A percentile compares a stretch with the other conserved stretches of the same genome.
phyloP scores from a whole-genome alignment of 2,113 vertebrate genomes.

The Agapornis roseicollis region DNA sequence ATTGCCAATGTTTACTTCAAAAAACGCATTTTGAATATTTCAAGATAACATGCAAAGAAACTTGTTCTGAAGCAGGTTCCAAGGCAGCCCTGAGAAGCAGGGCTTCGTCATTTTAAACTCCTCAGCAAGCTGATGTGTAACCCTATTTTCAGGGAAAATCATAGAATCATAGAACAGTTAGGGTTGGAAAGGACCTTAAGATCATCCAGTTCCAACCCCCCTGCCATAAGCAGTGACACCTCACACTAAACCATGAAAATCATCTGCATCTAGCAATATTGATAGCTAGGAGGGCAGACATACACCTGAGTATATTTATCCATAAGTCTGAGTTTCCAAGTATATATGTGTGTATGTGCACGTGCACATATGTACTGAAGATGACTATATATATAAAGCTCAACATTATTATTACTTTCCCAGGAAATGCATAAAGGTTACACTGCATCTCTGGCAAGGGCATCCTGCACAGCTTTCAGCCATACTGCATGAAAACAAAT shows the following conservation, averaged over 20 bases:
- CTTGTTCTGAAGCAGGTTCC: neutral
- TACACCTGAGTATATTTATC: neutral
- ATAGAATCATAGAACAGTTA: too few relatives aligned
- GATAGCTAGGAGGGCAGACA: neutral
- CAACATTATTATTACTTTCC: neutral
- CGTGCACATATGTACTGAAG: neutral
- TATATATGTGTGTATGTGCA: fast-evolving
- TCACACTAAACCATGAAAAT: too few relatives aligned
- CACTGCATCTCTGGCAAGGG: neutral
- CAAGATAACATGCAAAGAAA: neutral
- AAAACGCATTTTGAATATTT: neutral
- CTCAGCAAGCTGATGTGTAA: neutral
- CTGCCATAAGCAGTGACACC: too few relatives aligned
- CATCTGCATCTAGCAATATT: neutral
- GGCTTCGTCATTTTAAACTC: neutral
- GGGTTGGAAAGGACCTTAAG: too few relatives aligned
- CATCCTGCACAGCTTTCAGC: neutral
- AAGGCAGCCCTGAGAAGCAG: neutral
- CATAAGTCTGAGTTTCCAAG: neutral
- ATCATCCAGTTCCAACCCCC: too few relatives aligned
- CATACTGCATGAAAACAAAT: neutral
- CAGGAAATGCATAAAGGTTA: neutral
- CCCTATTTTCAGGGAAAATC: neutral
- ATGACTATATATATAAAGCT: neutral
- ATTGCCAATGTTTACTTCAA: neutral